These are phyloP conservation scores for Porites cylindrica DNA, from an alignment of 92 coral and sea anemone genomes.

Conservation along the genomic window DNA sequence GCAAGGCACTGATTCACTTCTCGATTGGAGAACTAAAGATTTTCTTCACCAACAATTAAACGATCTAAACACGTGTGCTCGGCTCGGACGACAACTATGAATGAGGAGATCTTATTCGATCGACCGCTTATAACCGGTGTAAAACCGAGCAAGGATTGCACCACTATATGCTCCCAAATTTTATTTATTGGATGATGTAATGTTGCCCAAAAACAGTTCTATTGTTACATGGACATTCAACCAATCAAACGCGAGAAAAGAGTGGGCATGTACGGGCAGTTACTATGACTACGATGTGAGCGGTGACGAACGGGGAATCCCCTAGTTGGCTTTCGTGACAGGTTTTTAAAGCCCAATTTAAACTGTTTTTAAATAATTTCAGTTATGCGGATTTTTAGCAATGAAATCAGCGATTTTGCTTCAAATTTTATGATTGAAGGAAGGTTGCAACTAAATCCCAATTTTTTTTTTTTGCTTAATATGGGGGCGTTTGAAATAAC, in stretches of 20 bases:
- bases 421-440: not conserved
- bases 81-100: not conserved
- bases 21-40: not conserved
- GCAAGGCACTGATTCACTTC: not conserved
- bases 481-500: not conserved
- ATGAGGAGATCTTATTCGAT: not conserved
- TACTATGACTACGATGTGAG: conserved; percentile 32
- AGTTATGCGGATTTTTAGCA: conserved; percentile 9
- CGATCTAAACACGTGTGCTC: conserved; percentile 21
- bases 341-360: not conserved
- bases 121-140: conserved; percentile 61
- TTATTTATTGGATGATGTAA: conserved; percentile 59
- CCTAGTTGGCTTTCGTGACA: conserved; percentile 46
- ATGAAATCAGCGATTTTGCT: not conserved
- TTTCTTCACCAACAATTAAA: not conserved
- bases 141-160: conserved; percentile 59
- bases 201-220: conserved; percentile 49
- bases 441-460: not conserved
- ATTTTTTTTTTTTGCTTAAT: not conserved
- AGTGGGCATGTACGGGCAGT: conserved; percentile 71
- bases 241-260: conserved; percentile 47
- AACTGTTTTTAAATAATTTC: not conserved
- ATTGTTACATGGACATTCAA: conserved; percentile 14
- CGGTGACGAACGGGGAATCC: conserved; percentile 87
- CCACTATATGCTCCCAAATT: conserved; percentile 36